Conservation (phyloP, 92 coral and sea anemone species). For the Pocillopora grandis region DNA sequence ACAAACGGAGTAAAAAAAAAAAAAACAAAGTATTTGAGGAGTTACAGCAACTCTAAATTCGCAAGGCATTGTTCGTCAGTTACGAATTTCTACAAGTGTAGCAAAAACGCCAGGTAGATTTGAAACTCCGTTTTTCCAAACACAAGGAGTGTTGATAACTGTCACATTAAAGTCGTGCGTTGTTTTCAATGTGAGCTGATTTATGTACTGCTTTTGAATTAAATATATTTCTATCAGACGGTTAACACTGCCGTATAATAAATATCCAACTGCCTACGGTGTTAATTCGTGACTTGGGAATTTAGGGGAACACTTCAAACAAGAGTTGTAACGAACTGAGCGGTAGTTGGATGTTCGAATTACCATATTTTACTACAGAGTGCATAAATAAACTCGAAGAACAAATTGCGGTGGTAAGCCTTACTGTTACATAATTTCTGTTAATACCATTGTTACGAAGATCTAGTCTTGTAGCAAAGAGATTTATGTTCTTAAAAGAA, state of each 20-base stretch:
- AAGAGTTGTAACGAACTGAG: neutral
- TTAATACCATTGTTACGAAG: neutral
- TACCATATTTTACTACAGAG: neutral
- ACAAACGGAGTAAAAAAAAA: neutral
- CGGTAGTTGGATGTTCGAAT: conserved; percentile 1
- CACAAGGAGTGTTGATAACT: neutral
- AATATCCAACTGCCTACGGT: neutral
- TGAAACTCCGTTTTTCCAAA: conserved; percentile 20
- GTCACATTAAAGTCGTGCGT: neutral
- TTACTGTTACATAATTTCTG: neutral
- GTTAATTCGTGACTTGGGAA: conserved; percentile 26
- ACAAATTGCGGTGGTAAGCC: neutral
- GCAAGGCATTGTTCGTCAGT: neutral
- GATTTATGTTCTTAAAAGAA: neutral
- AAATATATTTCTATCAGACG: neutral
- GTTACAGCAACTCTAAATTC: neutral
- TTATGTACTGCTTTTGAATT: neutral
- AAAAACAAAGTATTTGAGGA: neutral
- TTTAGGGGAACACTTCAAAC: neutral
- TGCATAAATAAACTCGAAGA: neutral
- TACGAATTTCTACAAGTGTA: neutral
- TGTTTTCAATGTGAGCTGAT: neutral
- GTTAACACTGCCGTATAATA: conserved; percentile 7
- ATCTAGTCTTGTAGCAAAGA: neutral
- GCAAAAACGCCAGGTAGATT: neutral